Conservation (phyloP, 1,140 invertebrate species). For the Cydia splendana region DNA sequence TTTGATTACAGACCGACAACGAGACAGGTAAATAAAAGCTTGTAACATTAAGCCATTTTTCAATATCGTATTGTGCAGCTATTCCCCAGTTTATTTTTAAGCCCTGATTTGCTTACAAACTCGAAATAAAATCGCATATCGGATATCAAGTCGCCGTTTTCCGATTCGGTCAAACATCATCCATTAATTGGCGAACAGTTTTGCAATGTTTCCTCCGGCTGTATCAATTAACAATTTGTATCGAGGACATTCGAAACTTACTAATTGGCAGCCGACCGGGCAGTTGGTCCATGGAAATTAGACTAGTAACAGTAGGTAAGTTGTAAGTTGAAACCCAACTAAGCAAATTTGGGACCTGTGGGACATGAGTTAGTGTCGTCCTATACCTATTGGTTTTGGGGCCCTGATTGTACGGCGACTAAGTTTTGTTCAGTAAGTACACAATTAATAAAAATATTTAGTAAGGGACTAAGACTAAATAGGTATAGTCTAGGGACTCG, state of each 20-base stretch:
- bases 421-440: neutral
- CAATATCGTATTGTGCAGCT: too few relatives aligned
- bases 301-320: constrained; percentile 1
- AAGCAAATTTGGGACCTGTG: neutral
- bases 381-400: neutral
- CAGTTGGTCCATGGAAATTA: constrained; percentile 4
- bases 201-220: constrained; percentile 12
- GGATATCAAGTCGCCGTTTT: constrained; percentile 4
- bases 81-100: too few relatives aligned
- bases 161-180: neutral
- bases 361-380: neutral
- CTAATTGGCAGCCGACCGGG: constrained; percentile 11
- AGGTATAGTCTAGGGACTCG: too few relatives aligned
- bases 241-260: constrained; percentile 18
- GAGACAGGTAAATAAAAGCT: too few relatives aligned
- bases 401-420: neutral
- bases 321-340: neutral
- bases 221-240: constrained; percentile 20
- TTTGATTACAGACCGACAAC: too few relatives aligned
- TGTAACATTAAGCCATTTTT: too few relatives aligned
- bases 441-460: too few relatives aligned
- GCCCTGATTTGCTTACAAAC: neutral
- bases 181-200: constrained; percentile 20
- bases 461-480: too few relatives aligned
- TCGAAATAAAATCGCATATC: neutral